Percentiles rank a stretch among this genome's conserved stretches.
Conservation (phyloP, 2,888 invertebrate species). For the Tortrix viridana region DNA sequence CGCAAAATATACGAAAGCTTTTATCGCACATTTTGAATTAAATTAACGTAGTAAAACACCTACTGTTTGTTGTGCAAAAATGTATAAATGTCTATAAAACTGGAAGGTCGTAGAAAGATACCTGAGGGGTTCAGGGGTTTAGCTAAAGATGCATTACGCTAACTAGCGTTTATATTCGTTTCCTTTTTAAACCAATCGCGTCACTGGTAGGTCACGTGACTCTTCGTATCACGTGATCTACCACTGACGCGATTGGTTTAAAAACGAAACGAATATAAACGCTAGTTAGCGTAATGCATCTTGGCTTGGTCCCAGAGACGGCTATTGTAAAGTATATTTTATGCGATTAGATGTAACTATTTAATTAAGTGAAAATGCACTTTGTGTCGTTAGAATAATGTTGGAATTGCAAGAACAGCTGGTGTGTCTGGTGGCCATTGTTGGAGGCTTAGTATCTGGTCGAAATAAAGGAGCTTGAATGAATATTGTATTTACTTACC, state of each 20-base stretch:
- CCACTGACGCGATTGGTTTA: too few species aligned
- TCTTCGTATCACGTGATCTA: too few species aligned
- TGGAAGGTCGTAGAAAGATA: constrained; percentile 13
- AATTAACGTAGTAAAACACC: constrained; percentile 56
- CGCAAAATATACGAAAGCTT: constrained; percentile 64
- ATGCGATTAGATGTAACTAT: constrained; percentile 30
- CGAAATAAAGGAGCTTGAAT: constrained; percentile 81
- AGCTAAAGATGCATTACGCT: too few species aligned
- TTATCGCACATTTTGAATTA: constrained; percentile 69
- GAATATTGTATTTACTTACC: constrained; percentile 38
- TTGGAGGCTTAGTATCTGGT: constrained; percentile 58
- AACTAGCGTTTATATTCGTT: too few species aligned
- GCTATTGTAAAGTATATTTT: constrained; percentile 36
- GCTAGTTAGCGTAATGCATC: too few species aligned
- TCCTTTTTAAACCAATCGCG: too few species aligned
- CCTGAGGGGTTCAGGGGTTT: constrained; percentile 7
- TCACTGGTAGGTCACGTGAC: too few species aligned
- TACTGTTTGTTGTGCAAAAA: constrained; percentile 54
- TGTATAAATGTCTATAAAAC: constrained; percentile 38
- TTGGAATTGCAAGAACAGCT: constrained; percentile 44
- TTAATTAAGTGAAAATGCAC: constrained; percentile 34
- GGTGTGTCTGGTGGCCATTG: constrained; percentile 40
- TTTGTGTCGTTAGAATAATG: constrained; percentile 25
- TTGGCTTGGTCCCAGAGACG: too few species aligned
- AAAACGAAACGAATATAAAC: too few species aligned